Base-by-base conservation (phyloP, 2,113 vertebrate species). In the Paratilapia polleni region DNA sequence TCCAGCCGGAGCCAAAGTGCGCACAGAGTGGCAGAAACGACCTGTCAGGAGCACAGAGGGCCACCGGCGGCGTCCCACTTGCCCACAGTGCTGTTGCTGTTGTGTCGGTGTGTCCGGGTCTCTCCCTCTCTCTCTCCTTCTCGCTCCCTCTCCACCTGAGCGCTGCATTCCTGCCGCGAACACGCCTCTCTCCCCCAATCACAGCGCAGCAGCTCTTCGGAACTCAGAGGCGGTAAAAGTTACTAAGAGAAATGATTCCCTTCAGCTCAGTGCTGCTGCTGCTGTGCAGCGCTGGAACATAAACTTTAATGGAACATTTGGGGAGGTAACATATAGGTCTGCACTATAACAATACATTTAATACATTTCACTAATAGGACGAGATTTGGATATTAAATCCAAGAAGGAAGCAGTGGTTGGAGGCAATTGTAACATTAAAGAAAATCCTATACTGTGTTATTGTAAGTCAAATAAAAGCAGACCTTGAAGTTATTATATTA, bases 101-200 rank as follows among this genome's bases (percentile, higher is more conserved):
- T 31, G 41, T 12, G 57, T 74, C 57, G 8, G 26, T 19, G 28
- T 49, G 7, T n/a, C 56, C 13, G 24, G 63, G 49, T 38, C 77
- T 36, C 63, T 54, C 57, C 38, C n/a, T 77, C 81, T 38, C 56
- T 58, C 36, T 58, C 61, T 14, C 41, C 74, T 57, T 61, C 43
- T 62, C 54, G 76, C 82, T 73, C 81, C 83, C 58, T 59, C 88
- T 82, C 88, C 64, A 91, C 89, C 91, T 94, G 90, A 87, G 85
- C 80, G 31, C 34, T 31, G 81, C 92, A 93, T 93, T 93, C 90
- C 89, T 86, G 77, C 43, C 4, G 15, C 56, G 70, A 64, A 82
- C 91, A 85, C 90, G 90, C 91, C 92, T 70, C 85, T 80, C 79
- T 83, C 78, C 57, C 84, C 89, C 78, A 85, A 87, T 91, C 90